These are phyloP conservation scores for Drosophila simulans DNA, from an alignment of 1,140 invertebrate genomes.

Conservation along the genomic window DNA sequence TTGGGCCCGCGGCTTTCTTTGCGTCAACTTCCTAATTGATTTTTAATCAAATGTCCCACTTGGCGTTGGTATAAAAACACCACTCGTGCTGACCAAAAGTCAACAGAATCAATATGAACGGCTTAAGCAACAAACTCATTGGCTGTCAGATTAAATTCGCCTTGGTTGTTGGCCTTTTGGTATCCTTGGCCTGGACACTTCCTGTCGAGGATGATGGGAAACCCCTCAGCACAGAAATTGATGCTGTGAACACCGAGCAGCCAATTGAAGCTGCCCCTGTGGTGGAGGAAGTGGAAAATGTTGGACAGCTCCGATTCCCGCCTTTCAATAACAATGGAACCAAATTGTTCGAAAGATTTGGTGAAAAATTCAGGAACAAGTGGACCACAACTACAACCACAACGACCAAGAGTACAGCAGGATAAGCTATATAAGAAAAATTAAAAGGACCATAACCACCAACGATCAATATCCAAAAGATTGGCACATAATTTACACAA, in stretches of 20 bases:
- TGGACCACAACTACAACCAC: constrained; percentile 2
- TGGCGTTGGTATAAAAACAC: constrained; percentile 32
- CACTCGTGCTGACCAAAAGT: not conserved
- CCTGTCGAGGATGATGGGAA: constrained; percentile 19
- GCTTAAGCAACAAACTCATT: constrained; percentile 4
- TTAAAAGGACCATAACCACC: not conserved
- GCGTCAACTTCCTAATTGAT: constrained; percentile 36
- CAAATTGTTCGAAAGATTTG: constrained; percentile 21
- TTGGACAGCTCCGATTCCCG: constrained; percentile 15
- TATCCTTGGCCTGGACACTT: constrained; percentile 27
- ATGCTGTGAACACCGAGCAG: not conserved
- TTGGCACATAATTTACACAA: not conserved
- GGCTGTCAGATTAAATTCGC: constrained; percentile 11
- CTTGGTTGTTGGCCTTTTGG: constrained; percentile 29
- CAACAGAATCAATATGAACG: constrained; percentile 21
- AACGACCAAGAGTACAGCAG: not conserved
- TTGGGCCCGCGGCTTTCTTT: constrained; percentile 16
- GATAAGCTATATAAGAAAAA: not conserved
- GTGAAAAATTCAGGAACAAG: constrained; percentile 33
- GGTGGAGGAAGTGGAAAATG: constrained; percentile 1
- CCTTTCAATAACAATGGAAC: constrained; percentile 18
- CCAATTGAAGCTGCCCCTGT: not conserved
- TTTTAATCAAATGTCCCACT: constrained; percentile 35
- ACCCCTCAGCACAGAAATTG: not conserved
- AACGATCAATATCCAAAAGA: not conserved